Evolutionary conservation across 2,113 vertebrate species (phyloP).

Genomic region (Pycnonotus jocosus): DNA sequence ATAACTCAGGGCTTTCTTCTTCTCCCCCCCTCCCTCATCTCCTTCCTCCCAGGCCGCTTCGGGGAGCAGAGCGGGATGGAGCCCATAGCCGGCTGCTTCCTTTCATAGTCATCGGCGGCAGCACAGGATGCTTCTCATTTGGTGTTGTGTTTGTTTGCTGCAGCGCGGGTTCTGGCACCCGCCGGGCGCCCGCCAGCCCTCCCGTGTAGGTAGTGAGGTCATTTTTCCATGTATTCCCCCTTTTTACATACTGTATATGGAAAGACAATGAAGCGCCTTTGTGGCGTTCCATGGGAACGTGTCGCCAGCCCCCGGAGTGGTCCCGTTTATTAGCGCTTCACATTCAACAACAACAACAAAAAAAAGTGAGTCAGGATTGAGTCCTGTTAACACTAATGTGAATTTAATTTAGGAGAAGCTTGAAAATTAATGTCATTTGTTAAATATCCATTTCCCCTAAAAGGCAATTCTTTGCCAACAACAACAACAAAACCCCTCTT

Average conservation of each 20-base stretch:
- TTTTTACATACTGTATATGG: slow-evolving; percentile 58
- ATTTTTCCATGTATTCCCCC: slow-evolving; percentile 62
- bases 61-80: background rate
- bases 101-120: slow-evolving; percentile 48
- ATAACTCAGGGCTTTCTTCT: background rate
- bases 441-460: slow-evolving; percentile 60
- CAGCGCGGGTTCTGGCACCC: slow-evolving; percentile 34
- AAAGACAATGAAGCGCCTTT: slow-evolving; percentile 38
- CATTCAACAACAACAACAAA: background rate
- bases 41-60: slow-evolving; percentile 34
- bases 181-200: slow-evolving; percentile 42
- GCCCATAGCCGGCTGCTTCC: slow-evolving; percentile 57
- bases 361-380: slow-evolving; percentile 39
- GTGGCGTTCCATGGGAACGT: background rate
- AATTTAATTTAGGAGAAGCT: slow-evolving; percentile 59
- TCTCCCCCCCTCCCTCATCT: background rate
- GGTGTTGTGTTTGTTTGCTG: slow-evolving; percentile 51
- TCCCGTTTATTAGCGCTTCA: background rate
- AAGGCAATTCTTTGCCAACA: slow-evolving; percentile 62
- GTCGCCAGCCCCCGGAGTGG: slow-evolving; percentile 23
- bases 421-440: slow-evolving; percentile 54
- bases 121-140: slow-evolving; percentile 65
- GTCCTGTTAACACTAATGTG: slow-evolving; percentile 53
- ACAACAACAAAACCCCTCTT: slow-evolving; percentile 6
- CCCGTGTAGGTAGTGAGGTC: slow-evolving; percentile 67